Base-by-base conservation (phyloP, 2,113 vertebrate species). In the Chaetorhynchus papuensis region DNA sequence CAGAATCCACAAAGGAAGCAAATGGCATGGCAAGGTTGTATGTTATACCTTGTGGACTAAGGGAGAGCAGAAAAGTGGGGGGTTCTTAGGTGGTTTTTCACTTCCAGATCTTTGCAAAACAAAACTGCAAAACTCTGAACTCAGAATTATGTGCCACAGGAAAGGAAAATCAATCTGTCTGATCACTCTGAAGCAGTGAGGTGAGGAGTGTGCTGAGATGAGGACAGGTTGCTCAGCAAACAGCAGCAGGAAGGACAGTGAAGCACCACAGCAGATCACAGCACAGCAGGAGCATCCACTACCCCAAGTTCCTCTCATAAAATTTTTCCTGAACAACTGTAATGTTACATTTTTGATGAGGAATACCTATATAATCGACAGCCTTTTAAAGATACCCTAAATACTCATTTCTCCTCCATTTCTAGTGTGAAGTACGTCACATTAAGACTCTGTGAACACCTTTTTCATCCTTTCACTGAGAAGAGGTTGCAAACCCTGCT, bases 261-360 rank as follows among this genome's bases (percentile, higher is more conserved):
- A 71, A 65, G 17, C 4, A 2, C 19, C 4, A 0, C 0, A 53
- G 63, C 39, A 56, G 14, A 57, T 13, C 47, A 37, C 10, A 50
- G 78, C 3, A 3, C 23, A 50, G 57, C 24, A 81, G 74, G 15
- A 79, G 61, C 49, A 82, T 4, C n/a, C 21, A n/a, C 15, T 39
- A 42, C 1, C 10, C 5, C 28, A 30, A 15, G 39, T 3, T 82
- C 49, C 45, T 71, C 86, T 56, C 52, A 21, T 2, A 66, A 30
- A 33, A 56, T 47, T 53, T 41, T 59, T 71, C 37, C 60, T 57
- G 45, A 30, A 47, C 44, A 77, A 41, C 4, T 16, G 4, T 6
- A 59, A 39, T 5, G 3, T 24, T 10, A 7, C 19, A 10, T 54
- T 54, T 35, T 18, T 30, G 11, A 23, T 2, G 3, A 23, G 24